A percentile compares a stretch with the other conserved stretches of the same genome.
phyloP scores from a whole-genome alignment of 1,140 invertebrate genomes.

The Hycleus cichorii region DNA sequence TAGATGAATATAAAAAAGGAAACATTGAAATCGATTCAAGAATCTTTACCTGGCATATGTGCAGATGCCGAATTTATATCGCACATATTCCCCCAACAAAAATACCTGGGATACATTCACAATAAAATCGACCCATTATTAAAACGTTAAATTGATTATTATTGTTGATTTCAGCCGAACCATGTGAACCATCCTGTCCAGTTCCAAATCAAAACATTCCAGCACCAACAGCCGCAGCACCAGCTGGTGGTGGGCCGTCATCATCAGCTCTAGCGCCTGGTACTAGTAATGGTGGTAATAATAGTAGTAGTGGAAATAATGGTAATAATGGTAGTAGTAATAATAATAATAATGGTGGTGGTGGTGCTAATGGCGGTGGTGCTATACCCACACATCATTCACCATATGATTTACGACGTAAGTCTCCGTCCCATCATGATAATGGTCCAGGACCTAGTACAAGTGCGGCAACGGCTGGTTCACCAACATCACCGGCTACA shows the following conservation, averaged over 20 bases:
- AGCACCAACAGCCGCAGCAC: conserved; percentile 40
- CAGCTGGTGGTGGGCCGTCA: conserved; percentile 30
- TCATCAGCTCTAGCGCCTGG: conserved; percentile 38
- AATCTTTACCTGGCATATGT: too few species aligned
- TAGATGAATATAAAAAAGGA: too few species aligned
- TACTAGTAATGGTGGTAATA: conserved; percentile 30
- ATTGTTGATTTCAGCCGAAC: conserved; percentile 49
- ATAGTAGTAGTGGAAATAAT: conserved; percentile 36
- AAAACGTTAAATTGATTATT: too few species aligned
- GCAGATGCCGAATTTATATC: too few species aligned
- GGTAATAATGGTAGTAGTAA: conserved; percentile 41
- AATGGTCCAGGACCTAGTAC: conserved; percentile 34
- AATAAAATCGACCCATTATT: too few species aligned
- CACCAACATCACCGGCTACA: conserved; percentile 41
- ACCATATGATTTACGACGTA: conserved; percentile 76
- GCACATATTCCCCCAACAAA: too few species aligned
- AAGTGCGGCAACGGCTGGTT: conserved; percentile 36
- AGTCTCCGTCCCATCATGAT: conserved; percentile 61
- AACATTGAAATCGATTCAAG: too few species aligned
- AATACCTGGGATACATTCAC: too few species aligned
- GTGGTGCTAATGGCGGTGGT: conserved; percentile 41
- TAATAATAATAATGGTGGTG: conserved; percentile 42
- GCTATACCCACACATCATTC: conserved; percentile 62
- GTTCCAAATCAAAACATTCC: conserved; percentile 59
- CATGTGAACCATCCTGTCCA: conserved; percentile 65